Conservation (phyloP, 2,113 vertebrate genomes). For the Cricetomys ansorgei region DNA sequence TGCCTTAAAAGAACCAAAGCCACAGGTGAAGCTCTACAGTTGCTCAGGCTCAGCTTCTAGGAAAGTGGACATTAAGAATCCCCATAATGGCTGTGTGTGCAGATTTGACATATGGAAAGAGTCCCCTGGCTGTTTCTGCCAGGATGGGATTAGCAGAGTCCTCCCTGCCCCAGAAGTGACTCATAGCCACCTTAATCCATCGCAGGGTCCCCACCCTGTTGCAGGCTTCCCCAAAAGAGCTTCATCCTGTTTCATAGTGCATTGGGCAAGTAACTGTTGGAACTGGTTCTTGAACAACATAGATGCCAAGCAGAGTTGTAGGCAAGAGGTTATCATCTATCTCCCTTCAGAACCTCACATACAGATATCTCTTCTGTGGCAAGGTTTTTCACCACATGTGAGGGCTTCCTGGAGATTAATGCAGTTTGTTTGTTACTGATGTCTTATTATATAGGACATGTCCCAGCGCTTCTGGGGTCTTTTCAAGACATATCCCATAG, state of each 20-base stretch:
- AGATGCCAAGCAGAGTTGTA: background rate
- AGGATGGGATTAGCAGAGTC: background rate
- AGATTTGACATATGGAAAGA: background rate
- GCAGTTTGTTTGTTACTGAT: background rate
- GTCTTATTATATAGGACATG: background rate
- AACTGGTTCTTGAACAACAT: background rate
- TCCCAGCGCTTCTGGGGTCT: background rate
- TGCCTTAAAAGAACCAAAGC: background rate
- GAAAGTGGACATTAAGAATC: background rate
- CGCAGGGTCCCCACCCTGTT: background rate
- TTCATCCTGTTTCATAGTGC: background rate
- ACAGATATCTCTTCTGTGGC: background rate
- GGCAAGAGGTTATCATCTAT: background rate
- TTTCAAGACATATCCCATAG: background rate
- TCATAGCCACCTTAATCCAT: background rate
- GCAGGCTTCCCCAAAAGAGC: background rate
- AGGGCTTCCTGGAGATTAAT: background rate
- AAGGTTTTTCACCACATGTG: fast-evolving
- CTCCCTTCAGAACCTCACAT: background rate
- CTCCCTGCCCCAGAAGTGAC: constrained; percentile 17
- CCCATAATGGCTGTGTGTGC: too few relatives aligned
- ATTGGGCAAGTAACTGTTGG: background rate
- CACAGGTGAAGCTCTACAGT: background rate
- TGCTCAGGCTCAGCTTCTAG: background rate
- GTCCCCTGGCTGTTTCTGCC: background rate